A percentile compares a stretch with the other conserved stretches of the same genome.
phyloP scores from a whole-genome alignment of 2,888 invertebrate genomes.

The Chrysodeixis includens region DNA sequence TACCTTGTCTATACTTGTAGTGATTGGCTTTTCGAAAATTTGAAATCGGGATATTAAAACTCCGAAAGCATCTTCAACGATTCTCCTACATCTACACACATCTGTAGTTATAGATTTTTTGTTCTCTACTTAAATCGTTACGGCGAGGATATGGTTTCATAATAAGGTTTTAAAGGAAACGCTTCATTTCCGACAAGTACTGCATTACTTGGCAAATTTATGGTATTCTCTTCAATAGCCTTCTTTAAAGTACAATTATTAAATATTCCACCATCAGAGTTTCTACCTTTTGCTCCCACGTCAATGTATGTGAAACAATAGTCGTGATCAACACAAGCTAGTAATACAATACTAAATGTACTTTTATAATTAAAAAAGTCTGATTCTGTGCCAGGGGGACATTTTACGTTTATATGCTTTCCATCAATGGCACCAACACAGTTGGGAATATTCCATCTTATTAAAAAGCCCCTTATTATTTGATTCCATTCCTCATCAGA shows the following conservation, averaged over 20 bases:
- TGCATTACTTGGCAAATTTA: too few relatives aligned
- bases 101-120: too few relatives aligned
- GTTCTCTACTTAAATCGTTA: too few relatives aligned
- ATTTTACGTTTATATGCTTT: slow-evolving; percentile 23
- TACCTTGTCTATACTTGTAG: too few relatives aligned
- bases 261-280: slow-evolving; percentile 35
- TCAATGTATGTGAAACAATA: slow-evolving; percentile 34
- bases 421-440: slow-evolving; percentile 26
- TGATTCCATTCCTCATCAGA: slow-evolving; percentile 41
- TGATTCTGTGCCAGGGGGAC: slow-evolving; percentile 27
- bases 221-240: slow-evolving; percentile 31
- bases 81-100: too few relatives aligned
- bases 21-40: too few relatives aligned
- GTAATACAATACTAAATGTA: slow-evolving; percentile 32
- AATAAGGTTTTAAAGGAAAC: too few relatives aligned
- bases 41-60: too few relatives aligned
- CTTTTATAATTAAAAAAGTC: slow-evolving; percentile 34
- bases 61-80: too few relatives aligned
- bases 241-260: slow-evolving; percentile 28
- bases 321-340: slow-evolving; percentile 40
- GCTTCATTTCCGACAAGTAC: too few relatives aligned
- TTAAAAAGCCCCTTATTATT: slow-evolving; percentile 43
- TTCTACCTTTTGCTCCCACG: slow-evolving; percentile 31
- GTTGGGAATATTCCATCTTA: slow-evolving; percentile 55
- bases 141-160: too few relatives aligned